Evolutionary conservation across 2,888 invertebrate species (phyloP).

Genomic region (Drosophila picticornis): DNA sequence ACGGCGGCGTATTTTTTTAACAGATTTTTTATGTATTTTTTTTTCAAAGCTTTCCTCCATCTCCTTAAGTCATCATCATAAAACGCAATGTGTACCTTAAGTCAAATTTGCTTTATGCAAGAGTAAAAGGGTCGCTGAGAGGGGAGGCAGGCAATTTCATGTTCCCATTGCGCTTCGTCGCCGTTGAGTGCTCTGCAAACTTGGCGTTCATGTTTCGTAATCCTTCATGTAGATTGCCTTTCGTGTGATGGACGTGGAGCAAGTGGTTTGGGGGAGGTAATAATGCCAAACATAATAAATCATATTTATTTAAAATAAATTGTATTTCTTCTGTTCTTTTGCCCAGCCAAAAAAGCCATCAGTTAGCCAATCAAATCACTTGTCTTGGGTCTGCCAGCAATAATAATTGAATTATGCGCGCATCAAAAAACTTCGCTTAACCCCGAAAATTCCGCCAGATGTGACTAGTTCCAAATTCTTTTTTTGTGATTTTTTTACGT

Average conservation of each 20-base stretch:
- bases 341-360: conserved; percentile 9
- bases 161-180: conserved; percentile 50
- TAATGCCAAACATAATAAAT: conserved; percentile 75
- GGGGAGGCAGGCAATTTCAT: conserved; percentile 31
- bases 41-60: conserved; percentile 15
- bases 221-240: conserved; percentile 66
- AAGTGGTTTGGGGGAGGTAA: conserved; percentile 3
- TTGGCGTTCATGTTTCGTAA: conserved; percentile 57
- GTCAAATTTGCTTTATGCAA: conserved; percentile 62
- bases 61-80: conserved; percentile 61
- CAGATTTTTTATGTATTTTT: conserved; percentile 20
- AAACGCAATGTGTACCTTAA: conserved; percentile 71
- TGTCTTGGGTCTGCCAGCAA: conserved; percentile 46
- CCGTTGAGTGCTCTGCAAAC: conserved; percentile 68
- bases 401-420: conserved; percentile 75
- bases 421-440: conserved; percentile 45
- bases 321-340: conserved; percentile 50
- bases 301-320: conserved; percentile 80
- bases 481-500: conserved; percentile 27
- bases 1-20: conserved; percentile 20
- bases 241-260: conserved; percentile 13
- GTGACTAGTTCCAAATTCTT: conserved; percentile 36
- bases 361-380: conserved; percentile 44
- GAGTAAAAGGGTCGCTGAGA: neutral
- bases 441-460: conserved; percentile 3